Evolutionary conservation across 1,140 invertebrate species (phyloP).

Genomic region (Philotrypesis tridentata): DNA sequence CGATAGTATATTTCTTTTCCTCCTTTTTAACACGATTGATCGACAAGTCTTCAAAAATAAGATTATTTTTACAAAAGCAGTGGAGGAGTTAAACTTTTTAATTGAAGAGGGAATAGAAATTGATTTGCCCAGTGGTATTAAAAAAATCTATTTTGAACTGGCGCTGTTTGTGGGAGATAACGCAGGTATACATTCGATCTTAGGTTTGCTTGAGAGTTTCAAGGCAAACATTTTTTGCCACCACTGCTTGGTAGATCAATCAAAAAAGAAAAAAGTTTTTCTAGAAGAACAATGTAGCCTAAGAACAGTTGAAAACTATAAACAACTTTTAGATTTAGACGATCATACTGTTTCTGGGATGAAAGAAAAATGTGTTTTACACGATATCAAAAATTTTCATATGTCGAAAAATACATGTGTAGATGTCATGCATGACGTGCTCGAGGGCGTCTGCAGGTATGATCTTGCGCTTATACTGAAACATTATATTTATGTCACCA

Average conservation of each 20-base stretch:
- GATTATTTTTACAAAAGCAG: conserved; percentile 47
- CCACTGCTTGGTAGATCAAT: conserved; percentile 29
- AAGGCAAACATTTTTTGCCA: conserved; percentile 40
- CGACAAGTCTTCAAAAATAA: conserved; percentile 24
- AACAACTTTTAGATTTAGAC: not conserved
- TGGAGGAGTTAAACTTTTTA: conserved; percentile 49
- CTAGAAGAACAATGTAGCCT: conserved; percentile 11
- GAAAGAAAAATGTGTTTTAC: conserved; percentile 10
- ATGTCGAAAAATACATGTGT: not conserved
- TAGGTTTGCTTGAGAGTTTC: conserved; percentile 49
- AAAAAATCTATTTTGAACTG: conserved; percentile 44
- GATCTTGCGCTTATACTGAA: conserved; percentile 6
- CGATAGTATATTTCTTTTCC: conserved; percentile 48
- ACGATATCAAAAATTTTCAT: conserved; percentile 20
- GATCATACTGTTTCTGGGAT: not conserved
- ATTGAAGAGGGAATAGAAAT: conserved; percentile 31
- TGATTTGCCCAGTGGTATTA: not conserved
- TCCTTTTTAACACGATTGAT: conserved; percentile 48
- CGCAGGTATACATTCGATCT: conserved; percentile 35
- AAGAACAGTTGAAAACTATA: not conserved
- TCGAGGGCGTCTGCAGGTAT: conserved; percentile 16
- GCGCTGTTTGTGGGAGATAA: conserved; percentile 21
- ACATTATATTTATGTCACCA: not conserved
- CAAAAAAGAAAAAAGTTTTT: not conserved
- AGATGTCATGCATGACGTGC: conserved; percentile 6